Conservation (phyloP, 2,797 vertebrate species). For the Leontocebus nigricollis region DNA sequence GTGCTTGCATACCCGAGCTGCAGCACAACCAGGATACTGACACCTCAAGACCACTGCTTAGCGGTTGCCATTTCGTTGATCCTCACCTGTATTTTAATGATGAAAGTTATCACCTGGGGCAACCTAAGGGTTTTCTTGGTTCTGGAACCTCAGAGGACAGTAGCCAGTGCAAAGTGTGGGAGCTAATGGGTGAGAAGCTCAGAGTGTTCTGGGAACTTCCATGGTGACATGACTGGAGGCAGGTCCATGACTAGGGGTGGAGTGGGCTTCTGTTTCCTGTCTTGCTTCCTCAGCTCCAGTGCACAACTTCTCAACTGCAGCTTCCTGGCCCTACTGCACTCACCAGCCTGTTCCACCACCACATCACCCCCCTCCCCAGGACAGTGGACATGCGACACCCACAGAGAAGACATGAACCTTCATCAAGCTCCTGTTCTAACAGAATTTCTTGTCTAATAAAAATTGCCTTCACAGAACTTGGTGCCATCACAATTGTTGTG, state of each 20-base stretch:
- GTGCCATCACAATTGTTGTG: not conserved
- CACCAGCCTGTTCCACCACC: not conserved
- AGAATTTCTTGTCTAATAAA: not conserved
- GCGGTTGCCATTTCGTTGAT: not conserved
- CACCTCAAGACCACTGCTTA: not conserved
- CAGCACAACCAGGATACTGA: too few relatives aligned
- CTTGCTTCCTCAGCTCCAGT: not conserved
- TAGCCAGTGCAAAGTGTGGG: not conserved
- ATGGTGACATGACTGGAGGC: accelerated
- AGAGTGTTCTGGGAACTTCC: not conserved
- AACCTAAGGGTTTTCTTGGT: not conserved
- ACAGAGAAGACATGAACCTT: accelerated
- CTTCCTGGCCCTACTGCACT: too few relatives aligned
- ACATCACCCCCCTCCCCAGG: accelerated
- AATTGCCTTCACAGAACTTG: not conserved
- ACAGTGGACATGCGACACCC: not conserved
- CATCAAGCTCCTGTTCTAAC: not conserved
- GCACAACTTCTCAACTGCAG: not conserved
- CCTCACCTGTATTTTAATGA: not conserved
- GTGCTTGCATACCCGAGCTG: accelerated
- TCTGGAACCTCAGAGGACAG: not conserved
- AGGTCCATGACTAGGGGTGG: not conserved
- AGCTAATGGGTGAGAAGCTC: accelerated
- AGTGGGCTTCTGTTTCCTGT: accelerated
- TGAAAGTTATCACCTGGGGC: not conserved